These are phyloP conservation scores for Pseudochaenichthys georgianus DNA, from an alignment of 2,797 vertebrate species.

Conservation along the genomic window DNA sequence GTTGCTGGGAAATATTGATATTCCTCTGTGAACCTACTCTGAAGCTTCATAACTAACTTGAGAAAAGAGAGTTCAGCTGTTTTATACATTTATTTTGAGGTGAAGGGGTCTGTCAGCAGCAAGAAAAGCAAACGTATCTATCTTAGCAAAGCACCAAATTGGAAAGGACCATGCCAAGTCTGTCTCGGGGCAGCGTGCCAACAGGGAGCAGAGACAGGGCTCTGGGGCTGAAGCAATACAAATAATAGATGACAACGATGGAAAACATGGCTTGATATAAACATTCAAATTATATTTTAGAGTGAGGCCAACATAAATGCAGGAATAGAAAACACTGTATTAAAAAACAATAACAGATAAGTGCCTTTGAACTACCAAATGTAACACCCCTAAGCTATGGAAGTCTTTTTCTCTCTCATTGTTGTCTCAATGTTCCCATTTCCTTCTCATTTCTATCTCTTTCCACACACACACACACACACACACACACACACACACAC, in stretches of 20 bases:
- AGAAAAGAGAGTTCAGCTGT: constrained; percentile 72
- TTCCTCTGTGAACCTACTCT: constrained; percentile 19
- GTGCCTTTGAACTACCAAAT: not conserved
- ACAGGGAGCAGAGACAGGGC: constrained; percentile 43
- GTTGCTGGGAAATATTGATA: not conserved
- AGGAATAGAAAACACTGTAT: not conserved
- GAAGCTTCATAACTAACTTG: constrained; percentile 60
- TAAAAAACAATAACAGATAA: not conserved
- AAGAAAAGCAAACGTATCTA: constrained; percentile 83
- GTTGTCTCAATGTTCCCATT: constrained; percentile 21
- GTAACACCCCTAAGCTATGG: not conserved
- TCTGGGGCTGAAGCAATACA: constrained; percentile 52
- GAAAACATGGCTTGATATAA: constrained; percentile 45
- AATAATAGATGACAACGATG: constrained; percentile 55
- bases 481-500: constrained; percentile 16
- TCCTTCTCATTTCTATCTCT: constrained; percentile 29
- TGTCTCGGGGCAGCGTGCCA: constrained; percentile 73
- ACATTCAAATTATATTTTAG: constrained; percentile 41
- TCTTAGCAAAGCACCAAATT: constrained; percentile 83
- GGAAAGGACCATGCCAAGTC: constrained; percentile 81
- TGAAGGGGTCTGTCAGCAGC: constrained; percentile 75
- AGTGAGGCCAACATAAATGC: constrained; percentile 17
- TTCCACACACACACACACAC: constrained; percentile 44
- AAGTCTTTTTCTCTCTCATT: constrained; percentile 22
- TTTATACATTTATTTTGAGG: constrained; percentile 78